A percentile compares a stretch with the other conserved stretches of the same genome.
These are phyloP conservation scores for Conops quadrifasciatus DNA, from an alignment of 2,888 invertebrate species.

Conservation along the genomic window DNA sequence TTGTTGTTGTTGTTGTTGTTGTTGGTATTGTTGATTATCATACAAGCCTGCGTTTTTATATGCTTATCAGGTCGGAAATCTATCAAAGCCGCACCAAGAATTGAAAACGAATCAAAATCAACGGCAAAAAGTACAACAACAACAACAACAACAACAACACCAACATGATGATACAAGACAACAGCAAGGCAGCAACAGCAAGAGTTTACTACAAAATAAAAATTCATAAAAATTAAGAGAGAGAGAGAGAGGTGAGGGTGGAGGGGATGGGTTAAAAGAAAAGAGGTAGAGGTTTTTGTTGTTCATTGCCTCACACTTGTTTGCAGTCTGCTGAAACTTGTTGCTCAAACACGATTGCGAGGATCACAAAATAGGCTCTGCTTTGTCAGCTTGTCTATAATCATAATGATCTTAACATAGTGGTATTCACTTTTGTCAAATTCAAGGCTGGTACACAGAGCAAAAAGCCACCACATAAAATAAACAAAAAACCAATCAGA, in stretches of 20 bases:
- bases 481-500: no score
- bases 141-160: not conserved
- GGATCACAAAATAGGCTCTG: no score
- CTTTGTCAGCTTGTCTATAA: no score
- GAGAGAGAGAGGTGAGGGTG: not conserved
- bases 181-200: not conserved
- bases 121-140: not conserved
- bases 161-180: not conserved
- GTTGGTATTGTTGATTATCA: not conserved
- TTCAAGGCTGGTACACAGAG: no score
- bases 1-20: conserved; percentile 21
- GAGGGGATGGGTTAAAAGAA: not conserved
- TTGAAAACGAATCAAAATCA: conserved; percentile 16
- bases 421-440: no score
- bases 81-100: conserved; percentile 55
- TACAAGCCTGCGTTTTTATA: conserved; percentile 39
- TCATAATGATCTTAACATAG: no score
- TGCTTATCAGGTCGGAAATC: conserved; percentile 65
- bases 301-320: conserved; percentile 1
- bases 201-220: not conserved
- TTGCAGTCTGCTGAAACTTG: not conserved
- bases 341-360: no score
- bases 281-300: not conserved
- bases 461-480: no score
- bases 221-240: conserved; percentile 9